Evolutionary conservation across 2,797 vertebrate genomes (phyloP), one percentile per base, ranked within the genome.

Genomic region (Danio kyathit): DNA sequence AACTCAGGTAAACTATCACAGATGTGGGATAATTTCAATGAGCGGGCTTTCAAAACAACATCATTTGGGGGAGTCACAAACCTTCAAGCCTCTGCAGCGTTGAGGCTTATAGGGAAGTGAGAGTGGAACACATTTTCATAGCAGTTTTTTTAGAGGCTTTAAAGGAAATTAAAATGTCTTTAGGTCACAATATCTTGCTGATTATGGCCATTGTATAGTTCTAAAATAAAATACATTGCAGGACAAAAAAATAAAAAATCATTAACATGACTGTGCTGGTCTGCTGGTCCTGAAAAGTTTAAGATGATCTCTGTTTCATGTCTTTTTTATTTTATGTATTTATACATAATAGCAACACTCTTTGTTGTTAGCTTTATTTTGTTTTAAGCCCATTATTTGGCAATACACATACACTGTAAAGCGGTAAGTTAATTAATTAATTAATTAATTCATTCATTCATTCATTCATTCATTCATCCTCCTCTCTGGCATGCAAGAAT

Each of bases 1-100:
- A 89, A 90, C 89, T 83, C 84, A 86, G 87, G 90, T 94, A 93
- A 94, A 90, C 91, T 90, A 79, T 93, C 88, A 76, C 94, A 93
- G 92, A 93, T 94, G 92, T 92, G 85, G 88, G 84, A 88, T 90
- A 90, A 93, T 92, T 88, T 86, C 84, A 52, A 64, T 64, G 84
- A 79, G 82, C 81, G 48, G 66, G 67, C 84, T 91, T 87, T 88
- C 86, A 78, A 89, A 93, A 89, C 88, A 91, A 89, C 83, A 86
- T 88, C 77, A 90, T 89, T 91, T 85, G 57, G 71, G 38, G 66
- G 85, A 77, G 75, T 83, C 64, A 43, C 76, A 85, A 82, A 84
- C 74, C 81, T 86, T 79, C 17, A 49, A 82, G 73, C 74, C 74
- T 87, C 77, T 69, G 13, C 83, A 51, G 49, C 21, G 21, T n/a